A percentile compares a stretch with the other conserved stretches of the same genome.
Evolutionary conservation across 1,140 invertebrate genomes (phyloP).

Genomic region (Meloidogyne hapla): DNA sequence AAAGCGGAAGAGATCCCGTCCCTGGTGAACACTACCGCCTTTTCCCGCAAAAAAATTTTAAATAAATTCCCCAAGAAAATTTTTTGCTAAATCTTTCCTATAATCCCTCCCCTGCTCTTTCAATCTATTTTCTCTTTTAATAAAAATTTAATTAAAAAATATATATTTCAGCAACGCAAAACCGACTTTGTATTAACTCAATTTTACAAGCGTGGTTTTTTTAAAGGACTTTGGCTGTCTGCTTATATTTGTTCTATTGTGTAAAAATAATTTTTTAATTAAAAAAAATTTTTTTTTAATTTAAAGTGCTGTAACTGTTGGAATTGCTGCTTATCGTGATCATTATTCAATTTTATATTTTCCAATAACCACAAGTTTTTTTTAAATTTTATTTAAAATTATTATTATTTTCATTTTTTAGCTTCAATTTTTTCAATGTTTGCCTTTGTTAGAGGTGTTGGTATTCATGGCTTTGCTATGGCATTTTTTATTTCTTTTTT

Average conservation of each 20-base stretch:
- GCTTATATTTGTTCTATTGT: conserved; percentile 9
- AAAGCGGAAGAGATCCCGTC: too few relatives aligned
- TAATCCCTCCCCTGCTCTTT: too few relatives aligned
- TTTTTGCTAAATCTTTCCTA: too few relatives aligned
- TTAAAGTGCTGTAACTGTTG: conserved; percentile 1
- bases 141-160: too few relatives aligned
- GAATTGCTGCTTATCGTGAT: conserved; percentile 17
- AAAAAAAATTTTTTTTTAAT: not conserved
- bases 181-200: not conserved
- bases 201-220: conserved; percentile 3
- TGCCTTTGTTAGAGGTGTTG: not conserved
- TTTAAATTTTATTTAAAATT: not conserved
- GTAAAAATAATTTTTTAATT: not conserved
- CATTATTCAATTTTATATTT: conserved; percentile 20
- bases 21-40: too few relatives aligned
- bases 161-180: conserved; percentile 10
- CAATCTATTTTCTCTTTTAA: not conserved
- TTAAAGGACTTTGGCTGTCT: not conserved
- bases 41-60: too few relatives aligned
- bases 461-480: not conserved
- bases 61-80: too few relatives aligned
- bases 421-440: not conserved
- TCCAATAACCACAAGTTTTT: conserved; percentile 15
- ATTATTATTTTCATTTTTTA: not conserved
- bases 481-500: not conserved